Evolutionary conservation across 2,888 invertebrate genomes (phyloP).

Genomic region (Lepidocyrtoides sp.): DNA sequence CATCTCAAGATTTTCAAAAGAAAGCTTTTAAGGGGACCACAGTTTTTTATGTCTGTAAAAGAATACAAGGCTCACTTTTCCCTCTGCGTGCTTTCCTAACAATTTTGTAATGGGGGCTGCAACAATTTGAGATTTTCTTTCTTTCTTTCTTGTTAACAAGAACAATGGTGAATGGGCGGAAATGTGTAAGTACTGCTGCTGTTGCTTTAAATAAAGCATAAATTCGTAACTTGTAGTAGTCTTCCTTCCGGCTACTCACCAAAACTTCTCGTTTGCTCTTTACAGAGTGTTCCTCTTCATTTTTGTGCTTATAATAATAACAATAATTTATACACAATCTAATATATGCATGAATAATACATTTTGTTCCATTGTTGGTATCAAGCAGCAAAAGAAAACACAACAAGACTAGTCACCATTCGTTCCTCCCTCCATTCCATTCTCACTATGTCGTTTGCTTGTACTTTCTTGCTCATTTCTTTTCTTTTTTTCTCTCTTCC

Average conservation of each 20-base stretch:
- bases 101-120: neutral
- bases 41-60: neutral
- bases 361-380: constrained; percentile 42
- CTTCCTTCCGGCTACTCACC: constrained; percentile 75
- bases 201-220: constrained; percentile 62
- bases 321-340: neutral
- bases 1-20: constrained; percentile 41
- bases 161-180: constrained; percentile 56
- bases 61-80: neutral
- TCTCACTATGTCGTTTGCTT: neutral
- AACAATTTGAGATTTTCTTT: neutral
- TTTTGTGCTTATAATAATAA: neutral
- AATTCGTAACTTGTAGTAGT: constrained; percentile 67
- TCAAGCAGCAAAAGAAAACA: neutral
- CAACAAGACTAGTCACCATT: neutral
- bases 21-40: constrained; percentile 4
- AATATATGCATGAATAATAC: constrained; percentile 40
- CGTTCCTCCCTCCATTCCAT: no score
- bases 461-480: neutral
- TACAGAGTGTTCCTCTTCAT: neutral
- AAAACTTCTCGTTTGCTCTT: constrained; percentile 26
- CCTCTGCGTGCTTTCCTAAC: constrained; percentile 12
- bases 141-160: constrained; percentile 9
- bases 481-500: constrained; percentile 11
- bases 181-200: constrained; percentile 8